Evolutionary conservation across 2,113 vertebrate species (phyloP).

Genomic region (Sceloporus undulatus): DNA sequence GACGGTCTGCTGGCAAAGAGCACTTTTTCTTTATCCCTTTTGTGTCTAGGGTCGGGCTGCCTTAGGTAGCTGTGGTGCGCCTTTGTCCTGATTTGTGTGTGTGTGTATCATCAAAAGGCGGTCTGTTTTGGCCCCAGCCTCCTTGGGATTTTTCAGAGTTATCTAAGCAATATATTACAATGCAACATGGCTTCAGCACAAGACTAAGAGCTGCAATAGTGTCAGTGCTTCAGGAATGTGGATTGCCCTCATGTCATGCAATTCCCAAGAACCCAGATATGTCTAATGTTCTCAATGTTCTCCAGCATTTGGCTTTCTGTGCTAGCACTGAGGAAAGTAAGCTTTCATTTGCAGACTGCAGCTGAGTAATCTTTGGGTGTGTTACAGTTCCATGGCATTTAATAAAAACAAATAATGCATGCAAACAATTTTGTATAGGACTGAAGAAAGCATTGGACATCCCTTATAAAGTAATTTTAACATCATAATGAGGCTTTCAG

Average conservation of each 20-base stretch:
- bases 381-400: neutral
- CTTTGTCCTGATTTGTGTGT: no score
- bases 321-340: neutral
- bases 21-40: no score
- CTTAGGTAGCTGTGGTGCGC: no score
- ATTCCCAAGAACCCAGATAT: neutral
- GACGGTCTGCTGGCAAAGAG: no score
- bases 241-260: neutral
- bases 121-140: no score
- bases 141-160: neutral
- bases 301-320: neutral
- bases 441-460: neutral
- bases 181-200: neutral
- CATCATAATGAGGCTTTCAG: neutral
- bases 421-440: neutral
- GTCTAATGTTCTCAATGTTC: neutral
- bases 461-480: constrained; percentile 18
- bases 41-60: no score
- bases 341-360: neutral
- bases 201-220: neutral
- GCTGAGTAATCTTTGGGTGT: neutral
- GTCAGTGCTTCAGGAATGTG: neutral
- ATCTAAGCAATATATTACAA: neutral
- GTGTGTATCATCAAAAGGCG: no score
- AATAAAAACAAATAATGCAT: neutral